phyloP scores from a whole-genome alignment of 92 coral and sea anemone species.

The Desmophyllum pertusum region DNA sequence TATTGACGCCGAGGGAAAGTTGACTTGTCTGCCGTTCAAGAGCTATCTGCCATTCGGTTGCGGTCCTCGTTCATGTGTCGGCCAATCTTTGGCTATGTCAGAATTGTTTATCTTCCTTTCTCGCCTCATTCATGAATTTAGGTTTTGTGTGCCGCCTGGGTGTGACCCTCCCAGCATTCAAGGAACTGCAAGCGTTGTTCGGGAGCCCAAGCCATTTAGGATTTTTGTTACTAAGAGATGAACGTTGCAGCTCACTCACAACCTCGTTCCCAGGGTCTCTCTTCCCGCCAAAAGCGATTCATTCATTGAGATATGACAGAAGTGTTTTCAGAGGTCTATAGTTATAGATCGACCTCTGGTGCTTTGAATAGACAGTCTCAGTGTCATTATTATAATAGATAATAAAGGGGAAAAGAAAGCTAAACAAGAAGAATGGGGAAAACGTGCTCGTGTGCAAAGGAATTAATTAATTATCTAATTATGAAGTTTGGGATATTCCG shows the following conservation, averaged over 20 bases:
- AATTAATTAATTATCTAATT: no score
- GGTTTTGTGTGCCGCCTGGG: constrained; percentile 35
- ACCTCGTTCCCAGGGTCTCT: no score
- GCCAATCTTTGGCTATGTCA: constrained; percentile 50
- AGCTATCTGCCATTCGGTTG: constrained; percentile 54
- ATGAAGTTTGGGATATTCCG: no score
- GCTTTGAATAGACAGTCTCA: no score
- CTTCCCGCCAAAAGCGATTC: no score
- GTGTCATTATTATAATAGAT: no score
- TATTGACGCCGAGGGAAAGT: constrained; percentile 26
- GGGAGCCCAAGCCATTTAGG: constrained; percentile 49
- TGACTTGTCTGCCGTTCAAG: neutral
- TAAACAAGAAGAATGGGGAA: no score
- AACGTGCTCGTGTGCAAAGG: no score
- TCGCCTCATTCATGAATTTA: constrained; percentile 39
- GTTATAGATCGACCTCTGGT: no score
- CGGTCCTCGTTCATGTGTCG: constrained; percentile 55
- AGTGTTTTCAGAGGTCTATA: no score
- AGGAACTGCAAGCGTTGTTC: constrained; percentile 34
- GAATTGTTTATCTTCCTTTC: constrained; percentile 59
- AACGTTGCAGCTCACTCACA: neutral
- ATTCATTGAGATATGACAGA: no score
- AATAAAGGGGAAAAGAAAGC: no score
- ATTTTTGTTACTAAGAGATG: constrained; percentile 33
- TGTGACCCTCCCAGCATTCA: constrained; percentile 5